Evolutionary conservation across 2,113 vertebrate species (phyloP).

Genomic region (Noctilio leporinus): DNA sequence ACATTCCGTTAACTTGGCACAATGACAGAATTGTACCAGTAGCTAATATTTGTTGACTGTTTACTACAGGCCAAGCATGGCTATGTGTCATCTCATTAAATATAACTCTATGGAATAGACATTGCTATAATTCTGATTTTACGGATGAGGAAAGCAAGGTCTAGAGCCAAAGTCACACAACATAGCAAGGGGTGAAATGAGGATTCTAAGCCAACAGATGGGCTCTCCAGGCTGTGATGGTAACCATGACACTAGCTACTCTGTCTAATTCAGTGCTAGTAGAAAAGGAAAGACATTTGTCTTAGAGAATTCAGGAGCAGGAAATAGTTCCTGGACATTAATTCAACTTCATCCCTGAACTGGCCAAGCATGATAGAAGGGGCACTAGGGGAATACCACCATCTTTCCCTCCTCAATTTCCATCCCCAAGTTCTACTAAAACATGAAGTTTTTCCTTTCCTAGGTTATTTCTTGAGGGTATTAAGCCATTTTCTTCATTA

Average conservation of each 20-base stretch:
- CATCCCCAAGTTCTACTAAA: not conserved
- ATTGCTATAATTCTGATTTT: not conserved
- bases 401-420: not conserved
- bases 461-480: not conserved
- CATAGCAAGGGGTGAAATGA: not conserved
- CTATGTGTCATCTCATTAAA: not conserved
- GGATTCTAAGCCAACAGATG: not conserved
- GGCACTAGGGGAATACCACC: not conserved
- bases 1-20: conserved; percentile 47
- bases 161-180: not conserved
- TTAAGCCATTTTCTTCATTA: not conserved
- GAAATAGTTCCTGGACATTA: not conserved
- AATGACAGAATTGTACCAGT: not conserved
- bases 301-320: not conserved
- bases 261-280: not conserved
- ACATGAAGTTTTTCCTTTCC: not conserved
- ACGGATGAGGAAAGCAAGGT: not conserved
- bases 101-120: not conserved
- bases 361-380: not conserved
- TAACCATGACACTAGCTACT: not conserved
- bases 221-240: not conserved
- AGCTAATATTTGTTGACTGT: not conserved
- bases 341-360: not conserved
- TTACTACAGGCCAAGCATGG: not conserved
- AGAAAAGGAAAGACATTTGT: not conserved